These are phyloP conservation scores for Taenioides sp. DNA, from an alignment of 2,797 vertebrate species.

Conservation along the genomic window DNA sequence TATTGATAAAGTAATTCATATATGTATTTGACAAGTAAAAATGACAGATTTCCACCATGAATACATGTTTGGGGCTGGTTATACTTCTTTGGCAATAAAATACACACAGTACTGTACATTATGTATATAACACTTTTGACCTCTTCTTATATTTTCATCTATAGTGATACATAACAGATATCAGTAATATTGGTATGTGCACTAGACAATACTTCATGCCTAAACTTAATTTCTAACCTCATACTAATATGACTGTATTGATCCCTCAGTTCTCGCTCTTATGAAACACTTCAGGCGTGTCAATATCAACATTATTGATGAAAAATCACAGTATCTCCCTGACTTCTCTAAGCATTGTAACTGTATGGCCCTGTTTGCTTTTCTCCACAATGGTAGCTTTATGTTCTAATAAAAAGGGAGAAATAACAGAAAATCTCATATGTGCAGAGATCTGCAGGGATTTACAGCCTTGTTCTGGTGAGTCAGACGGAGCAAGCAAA, in stretches of 20 bases:
- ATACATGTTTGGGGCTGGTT: not conserved
- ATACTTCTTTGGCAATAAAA: not conserved
- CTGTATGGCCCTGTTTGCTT: conserved; percentile 19
- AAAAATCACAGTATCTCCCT: not conserved
- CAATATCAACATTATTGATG: not conserved
- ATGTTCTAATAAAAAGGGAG: conserved; percentile 24
- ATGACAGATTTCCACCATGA: not conserved
- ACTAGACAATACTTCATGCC: not conserved
- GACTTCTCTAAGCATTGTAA: not conserved
- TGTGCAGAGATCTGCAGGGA: conserved; percentile 43
- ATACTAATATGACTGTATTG: not conserved
- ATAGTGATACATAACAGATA: not conserved
- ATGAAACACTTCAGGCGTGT: not conserved
- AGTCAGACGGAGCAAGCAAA: conserved; percentile 43
- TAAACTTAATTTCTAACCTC: not conserved
- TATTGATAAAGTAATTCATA: no score
- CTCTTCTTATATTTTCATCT: no score
- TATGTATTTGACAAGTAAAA: not conserved
- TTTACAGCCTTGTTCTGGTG: conserved; percentile 35
- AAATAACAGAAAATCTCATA: conserved; percentile 36
- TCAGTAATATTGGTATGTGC: not conserved
- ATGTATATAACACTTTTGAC: not conserved
- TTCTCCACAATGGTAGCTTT: conserved; percentile 40
- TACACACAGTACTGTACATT: not conserved
- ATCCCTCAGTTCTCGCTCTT: not conserved